A percentile compares a stretch with the other conserved stretches of the same genome.
Evolutionary conservation across 2,888 invertebrate genomes (phyloP).

Genomic region (Ecdyonurus torrentis): DNA sequence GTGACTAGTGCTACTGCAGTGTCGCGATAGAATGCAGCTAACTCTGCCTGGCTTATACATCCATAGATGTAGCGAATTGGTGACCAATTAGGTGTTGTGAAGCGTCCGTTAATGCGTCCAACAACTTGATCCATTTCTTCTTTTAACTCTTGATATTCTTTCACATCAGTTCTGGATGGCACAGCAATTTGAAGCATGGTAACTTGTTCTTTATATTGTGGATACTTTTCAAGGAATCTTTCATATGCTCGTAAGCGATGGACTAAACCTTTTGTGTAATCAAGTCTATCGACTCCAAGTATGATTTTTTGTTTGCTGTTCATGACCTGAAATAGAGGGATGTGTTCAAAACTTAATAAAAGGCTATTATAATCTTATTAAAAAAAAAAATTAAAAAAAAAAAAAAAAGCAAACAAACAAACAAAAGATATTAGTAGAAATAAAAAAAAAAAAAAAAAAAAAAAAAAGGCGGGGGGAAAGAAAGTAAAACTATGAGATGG

Average conservation of each 20-base stretch:
- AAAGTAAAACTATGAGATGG: too few relatives aligned
- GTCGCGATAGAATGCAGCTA: constrained; percentile 27
- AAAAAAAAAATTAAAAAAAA: too few relatives aligned
- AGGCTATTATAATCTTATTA: too few relatives aligned
- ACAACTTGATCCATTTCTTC: constrained; percentile 27
- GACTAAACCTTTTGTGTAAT: constrained; percentile 28
- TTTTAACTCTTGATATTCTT: constrained; percentile 27
- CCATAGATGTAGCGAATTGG: constrained; percentile 29
- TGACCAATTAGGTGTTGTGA: constrained; percentile 27
- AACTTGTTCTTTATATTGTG: constrained; percentile 24
- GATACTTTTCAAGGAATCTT: constrained; percentile 24
- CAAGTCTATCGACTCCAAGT: constrained; percentile 25
- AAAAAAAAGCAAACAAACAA: too few relatives aligned
- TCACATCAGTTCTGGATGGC: constrained; percentile 27
- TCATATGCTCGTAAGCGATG: constrained; percentile 26
- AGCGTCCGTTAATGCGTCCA: constrained; percentile 27
- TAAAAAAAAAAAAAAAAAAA: too few relatives aligned
- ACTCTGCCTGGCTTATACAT: constrained; percentile 25
- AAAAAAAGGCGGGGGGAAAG: too few relatives aligned
- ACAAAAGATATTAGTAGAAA: too few relatives aligned
- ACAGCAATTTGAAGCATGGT: constrained; percentile 26
- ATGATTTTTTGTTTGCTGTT: constrained; percentile 21
- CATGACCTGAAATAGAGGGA: neutral
- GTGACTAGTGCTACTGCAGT: constrained; percentile 27
- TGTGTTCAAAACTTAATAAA: too few relatives aligned